These are phyloP conservation scores for Dendrolimus houi DNA, from an alignment of 2,888 invertebrate genomes.

Conservation along the genomic window DNA sequence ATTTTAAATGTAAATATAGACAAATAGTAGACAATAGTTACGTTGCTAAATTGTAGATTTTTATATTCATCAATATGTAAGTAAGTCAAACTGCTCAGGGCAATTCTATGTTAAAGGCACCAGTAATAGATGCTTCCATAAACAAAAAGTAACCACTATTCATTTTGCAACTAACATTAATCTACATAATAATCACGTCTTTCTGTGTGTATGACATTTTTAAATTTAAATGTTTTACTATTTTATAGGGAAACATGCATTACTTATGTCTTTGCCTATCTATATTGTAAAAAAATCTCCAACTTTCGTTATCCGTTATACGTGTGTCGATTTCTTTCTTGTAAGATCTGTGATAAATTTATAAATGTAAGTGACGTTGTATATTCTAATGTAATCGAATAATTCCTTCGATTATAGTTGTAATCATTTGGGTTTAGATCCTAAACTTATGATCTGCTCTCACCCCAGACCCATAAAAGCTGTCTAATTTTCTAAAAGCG, in stretches of 20 bases:
- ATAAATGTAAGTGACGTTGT: conserved; percentile 62
- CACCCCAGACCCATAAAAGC: no score
- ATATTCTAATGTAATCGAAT: conserved; percentile 44
- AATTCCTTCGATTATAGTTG: background rate
- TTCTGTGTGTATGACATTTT: background rate
- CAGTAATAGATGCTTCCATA: no score
- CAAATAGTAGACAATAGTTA: conserved; percentile 36
- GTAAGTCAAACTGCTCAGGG: conserved; percentile 27
- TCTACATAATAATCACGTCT: no score
- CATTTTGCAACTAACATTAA: no score
- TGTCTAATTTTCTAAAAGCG: no score
- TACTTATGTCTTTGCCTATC: no score
- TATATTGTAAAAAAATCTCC: no score
- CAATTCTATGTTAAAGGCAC: conserved; percentile 6
- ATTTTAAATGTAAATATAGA: conserved; percentile 48
- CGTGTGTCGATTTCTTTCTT: conserved; percentile 51
- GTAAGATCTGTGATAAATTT: conserved; percentile 77
- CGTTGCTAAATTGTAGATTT: conserved; percentile 63
- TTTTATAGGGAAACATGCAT: no score
- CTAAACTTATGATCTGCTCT: background rate
- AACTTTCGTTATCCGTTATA: conserved; percentile 16
- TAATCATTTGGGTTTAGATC: background rate
- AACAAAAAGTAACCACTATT: no score
- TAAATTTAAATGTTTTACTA: conserved; percentile 11
- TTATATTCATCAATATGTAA: conserved; percentile 14